These are phyloP conservation scores for Vannuccia rotundouncinata DNA, from an alignment of 2,888 invertebrate species.

Conservation along the genomic window DNA sequence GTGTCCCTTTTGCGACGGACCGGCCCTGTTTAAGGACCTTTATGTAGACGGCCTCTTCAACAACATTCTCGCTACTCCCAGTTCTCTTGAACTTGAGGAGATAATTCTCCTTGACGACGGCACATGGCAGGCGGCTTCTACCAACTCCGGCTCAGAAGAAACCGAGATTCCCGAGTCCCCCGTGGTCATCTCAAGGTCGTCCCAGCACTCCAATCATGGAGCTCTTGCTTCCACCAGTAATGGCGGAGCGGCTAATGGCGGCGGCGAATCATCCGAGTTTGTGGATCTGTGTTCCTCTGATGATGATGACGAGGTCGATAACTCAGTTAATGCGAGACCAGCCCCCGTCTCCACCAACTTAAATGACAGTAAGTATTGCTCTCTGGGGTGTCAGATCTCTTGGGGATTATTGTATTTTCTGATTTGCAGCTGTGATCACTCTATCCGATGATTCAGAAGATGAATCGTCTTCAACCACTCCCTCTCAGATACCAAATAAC, in stretches of 20 bases:
- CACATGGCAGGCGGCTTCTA: not conserved
- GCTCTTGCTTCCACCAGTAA: not conserved
- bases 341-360: not conserved
- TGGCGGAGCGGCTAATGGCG: not conserved
- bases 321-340: not conserved
- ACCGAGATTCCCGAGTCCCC: not conserved
- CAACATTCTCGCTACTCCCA: not conserved
- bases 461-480: not conserved
- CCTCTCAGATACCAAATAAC: not conserved
- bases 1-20: constrained; percentile 36
- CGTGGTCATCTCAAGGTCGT: not conserved
- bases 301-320: not conserved
- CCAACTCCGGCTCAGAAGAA: not conserved
- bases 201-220: not conserved
- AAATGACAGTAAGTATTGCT: not conserved
- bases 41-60: constrained; percentile 29
- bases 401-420: too few relatives aligned
- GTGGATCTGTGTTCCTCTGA: not conserved
- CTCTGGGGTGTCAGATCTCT: too few relatives aligned
- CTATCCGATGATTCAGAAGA: not conserved
- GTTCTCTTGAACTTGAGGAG: not conserved
- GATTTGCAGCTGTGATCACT: not conserved
- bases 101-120: not conserved
- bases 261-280: not conserved
- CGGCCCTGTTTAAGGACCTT: constrained; percentile 22